Percentiles rank a stretch among this genome's conserved stretches.
Conservation (phyloP, 2,888 invertebrate genomes). For the Hypolimnas misippus region DNA sequence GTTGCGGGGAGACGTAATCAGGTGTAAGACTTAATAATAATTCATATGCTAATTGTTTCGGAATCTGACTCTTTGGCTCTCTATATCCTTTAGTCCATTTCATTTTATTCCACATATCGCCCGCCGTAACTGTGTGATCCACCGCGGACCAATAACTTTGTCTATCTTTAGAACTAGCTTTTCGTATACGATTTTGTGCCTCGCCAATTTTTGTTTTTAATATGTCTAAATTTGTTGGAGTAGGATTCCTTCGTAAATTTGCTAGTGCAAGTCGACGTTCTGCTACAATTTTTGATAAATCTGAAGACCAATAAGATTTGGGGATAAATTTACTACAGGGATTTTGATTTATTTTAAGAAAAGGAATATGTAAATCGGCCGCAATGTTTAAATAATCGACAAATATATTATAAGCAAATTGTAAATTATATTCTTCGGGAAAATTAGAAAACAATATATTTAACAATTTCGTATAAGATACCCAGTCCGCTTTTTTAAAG, state of each 20-base stretch:
- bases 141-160: not conserved
- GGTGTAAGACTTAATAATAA: not conserved
- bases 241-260: conserved; percentile 1
- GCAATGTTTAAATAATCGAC: too few relatives aligned
- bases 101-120: not conserved
- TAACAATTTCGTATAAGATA: too few relatives aligned
- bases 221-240: not conserved
- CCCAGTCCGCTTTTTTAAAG: too few relatives aligned
- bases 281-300: conserved; percentile 9
- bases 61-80: not conserved
- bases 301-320: conserved; percentile 6
- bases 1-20: not conserved
- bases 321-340: not conserved
- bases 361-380: too few relatives aligned
- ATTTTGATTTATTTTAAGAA: not conserved
- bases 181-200: not conserved
- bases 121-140: not conserved
- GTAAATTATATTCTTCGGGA: too few relatives aligned
- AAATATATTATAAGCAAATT: too few relatives aligned
- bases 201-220: not conserved
- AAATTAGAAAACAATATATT: too few relatives aligned
- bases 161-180: not conserved
- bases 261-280: conserved; percentile 6
- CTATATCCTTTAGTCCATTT: not conserved
- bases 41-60: not conserved